phyloP scores from a whole-genome alignment of 2,113 vertebrate genomes.

The Pseudopodoces humilis region DNA sequence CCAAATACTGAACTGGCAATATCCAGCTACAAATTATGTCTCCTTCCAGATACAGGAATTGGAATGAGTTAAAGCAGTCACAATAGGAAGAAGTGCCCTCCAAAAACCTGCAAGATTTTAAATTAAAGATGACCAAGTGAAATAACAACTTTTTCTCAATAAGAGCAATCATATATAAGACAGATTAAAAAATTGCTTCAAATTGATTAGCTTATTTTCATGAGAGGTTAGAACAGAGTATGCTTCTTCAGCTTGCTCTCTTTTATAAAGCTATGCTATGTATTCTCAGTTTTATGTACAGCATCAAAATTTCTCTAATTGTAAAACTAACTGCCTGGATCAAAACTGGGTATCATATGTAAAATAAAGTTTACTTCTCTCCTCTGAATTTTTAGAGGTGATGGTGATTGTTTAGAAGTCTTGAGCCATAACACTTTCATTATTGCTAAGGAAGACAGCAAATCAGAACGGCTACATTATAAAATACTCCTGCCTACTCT shows the following conservation, averaged over 20 bases:
- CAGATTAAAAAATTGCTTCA: not conserved
- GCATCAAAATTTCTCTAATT: not conserved
- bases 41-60: not conserved
- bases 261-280: not conserved
- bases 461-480: not conserved
- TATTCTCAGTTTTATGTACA: not conserved
- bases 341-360: accelerated
- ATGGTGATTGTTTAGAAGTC: not conserved
- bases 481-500: not conserved
- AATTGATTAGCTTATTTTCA: not conserved
- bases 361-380: not conserved
- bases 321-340: not conserved
- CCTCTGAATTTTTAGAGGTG: not conserved
- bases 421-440: not conserved
- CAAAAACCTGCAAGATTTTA: not conserved
- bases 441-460: not conserved
- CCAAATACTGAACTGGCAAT: not conserved
- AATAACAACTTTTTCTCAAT: not conserved
- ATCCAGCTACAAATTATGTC: not conserved
- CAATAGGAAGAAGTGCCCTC: not conserved
- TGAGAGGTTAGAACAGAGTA: not conserved
- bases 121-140: not conserved
- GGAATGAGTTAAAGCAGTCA: not conserved
- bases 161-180: not conserved
- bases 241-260: not conserved